phyloP scores from a whole-genome alignment of 2,113 vertebrate species.

The Bos indicus region DNA sequence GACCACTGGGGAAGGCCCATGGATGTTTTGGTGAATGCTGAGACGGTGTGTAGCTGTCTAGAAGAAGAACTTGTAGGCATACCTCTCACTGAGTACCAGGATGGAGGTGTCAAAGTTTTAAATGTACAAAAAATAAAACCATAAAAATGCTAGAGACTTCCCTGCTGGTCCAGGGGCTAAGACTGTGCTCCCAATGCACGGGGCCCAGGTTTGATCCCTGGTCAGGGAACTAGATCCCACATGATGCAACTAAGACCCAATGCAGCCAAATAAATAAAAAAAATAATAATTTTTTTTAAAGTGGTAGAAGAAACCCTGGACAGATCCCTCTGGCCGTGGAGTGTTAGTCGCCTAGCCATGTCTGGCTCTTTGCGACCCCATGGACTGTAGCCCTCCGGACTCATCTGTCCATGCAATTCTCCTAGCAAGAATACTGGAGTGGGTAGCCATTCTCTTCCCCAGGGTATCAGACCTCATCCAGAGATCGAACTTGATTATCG shows the following conservation, averaged over 20 bases:
- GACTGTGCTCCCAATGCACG: fast-evolving
- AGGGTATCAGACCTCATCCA: background rate
- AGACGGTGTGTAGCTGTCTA: fast-evolving
- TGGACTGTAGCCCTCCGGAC: background rate
- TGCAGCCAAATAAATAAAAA: background rate
- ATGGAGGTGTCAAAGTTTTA: too few species aligned
- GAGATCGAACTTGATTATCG: fast-evolving
- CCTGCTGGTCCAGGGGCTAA: background rate
- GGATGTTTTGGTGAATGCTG: fast-evolving
- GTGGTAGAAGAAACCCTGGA: background rate
- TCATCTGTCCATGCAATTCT: background rate
- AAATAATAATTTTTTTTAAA: background rate
- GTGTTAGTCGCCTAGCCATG: fast-evolving
- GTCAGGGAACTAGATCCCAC: background rate
- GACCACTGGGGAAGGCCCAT: fast-evolving
- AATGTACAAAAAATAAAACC: background rate
- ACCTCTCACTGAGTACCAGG: background rate
- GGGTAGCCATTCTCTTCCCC: background rate
- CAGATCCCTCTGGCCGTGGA: background rate
- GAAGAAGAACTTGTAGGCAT: fast-evolving
- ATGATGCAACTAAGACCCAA: background rate
- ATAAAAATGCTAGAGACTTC: background rate
- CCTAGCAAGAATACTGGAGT: background rate
- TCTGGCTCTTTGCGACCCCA: background rate
- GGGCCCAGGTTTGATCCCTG: background rate